These are phyloP conservation scores for Scrobipalpa atriplicella DNA, from an alignment of 2,888 invertebrate species.

Conservation along the genomic window DNA sequence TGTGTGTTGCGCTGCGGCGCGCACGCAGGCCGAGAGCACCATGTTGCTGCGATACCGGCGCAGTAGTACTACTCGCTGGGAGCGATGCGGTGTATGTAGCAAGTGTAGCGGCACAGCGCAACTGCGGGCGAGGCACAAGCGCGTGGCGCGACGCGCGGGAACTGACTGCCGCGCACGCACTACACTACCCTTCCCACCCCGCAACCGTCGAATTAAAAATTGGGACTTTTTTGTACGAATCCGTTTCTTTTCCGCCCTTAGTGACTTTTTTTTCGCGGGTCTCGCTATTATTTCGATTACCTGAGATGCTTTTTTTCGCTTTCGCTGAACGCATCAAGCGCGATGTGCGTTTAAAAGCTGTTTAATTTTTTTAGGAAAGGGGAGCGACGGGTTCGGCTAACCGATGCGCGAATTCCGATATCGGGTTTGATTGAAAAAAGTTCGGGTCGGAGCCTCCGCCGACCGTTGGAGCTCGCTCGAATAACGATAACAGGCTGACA, in stretches of 20 bases:
- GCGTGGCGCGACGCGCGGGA: constrained; percentile 35
- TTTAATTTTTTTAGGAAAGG: constrained; percentile 78
- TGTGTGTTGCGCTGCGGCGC: constrained; percentile 54
- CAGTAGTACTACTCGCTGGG: background rate
- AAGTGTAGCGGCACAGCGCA: no score
- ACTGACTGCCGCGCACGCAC: constrained; percentile 36
- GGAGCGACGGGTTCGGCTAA: constrained; percentile 72
- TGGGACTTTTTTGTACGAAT: constrained; percentile 76
- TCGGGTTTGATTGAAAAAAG: constrained; percentile 67
- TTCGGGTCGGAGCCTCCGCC: constrained; percentile 45
- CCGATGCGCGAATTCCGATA: constrained; percentile 80
- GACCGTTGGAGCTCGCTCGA: constrained; percentile 18
- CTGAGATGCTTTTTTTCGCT: constrained; percentile 75
- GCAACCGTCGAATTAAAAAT: constrained; percentile 73
- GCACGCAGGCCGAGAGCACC: constrained; percentile 75
- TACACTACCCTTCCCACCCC: constrained; percentile 43
- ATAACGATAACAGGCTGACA: background rate
- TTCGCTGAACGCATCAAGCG: constrained; percentile 64
- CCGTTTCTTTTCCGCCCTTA: constrained; percentile 82
- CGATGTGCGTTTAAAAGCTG: constrained; percentile 80
- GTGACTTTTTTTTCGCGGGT: constrained; percentile 80
- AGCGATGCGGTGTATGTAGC: constrained; percentile 18
- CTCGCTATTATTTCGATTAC: constrained; percentile 80
- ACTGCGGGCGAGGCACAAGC: constrained; percentile 31
- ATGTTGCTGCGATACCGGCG: constrained; percentile 45